These are phyloP conservation scores for Turritopsis dohrnii DNA, from an alignment of 30 jellyfish, hydroid and myxozoan genomes.

Conservation along the genomic window DNA sequence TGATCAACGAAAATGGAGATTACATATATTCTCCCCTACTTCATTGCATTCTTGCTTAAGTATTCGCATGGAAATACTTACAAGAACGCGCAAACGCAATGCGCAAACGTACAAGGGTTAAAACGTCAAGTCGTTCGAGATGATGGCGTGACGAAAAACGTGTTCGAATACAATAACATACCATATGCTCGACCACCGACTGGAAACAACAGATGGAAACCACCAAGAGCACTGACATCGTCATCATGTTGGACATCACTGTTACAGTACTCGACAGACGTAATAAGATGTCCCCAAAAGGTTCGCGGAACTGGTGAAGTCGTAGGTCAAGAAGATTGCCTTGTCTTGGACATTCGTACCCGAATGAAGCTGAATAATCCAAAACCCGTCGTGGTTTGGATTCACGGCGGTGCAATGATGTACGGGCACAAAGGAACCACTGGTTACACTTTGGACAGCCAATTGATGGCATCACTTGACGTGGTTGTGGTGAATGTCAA, in stretches of 20 bases:
- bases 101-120: background rate
- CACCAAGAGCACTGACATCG: conserved; percentile 14
- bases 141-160: background rate
- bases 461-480: conserved; percentile 4
- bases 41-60: no score
- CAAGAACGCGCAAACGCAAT: background rate
- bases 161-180: conserved; percentile 12
- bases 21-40: no score
- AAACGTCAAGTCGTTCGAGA: background rate
- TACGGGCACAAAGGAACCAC: conserved; percentile 7
- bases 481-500: conserved; percentile 36
- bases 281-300: background rate
- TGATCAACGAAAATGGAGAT: no score
- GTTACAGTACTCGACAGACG: background rate
- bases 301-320: background rate
- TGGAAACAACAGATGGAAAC: conserved; percentile 44
- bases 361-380: background rate
- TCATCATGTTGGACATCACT: background rate
- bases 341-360: conserved; percentile 36
- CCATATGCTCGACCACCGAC: conserved; percentile 52
- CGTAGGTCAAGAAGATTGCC: conserved; percentile 46
- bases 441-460: background rate
- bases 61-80: no score
- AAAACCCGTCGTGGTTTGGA: conserved; percentile 48
- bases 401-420: conserved; percentile 46